A percentile compares a stretch with the other conserved stretches of the same genome.
Evolutionary conservation across 92 coral and sea anemone species (phyloP).

Genomic region (Umimayanthus chanpuru): DNA sequence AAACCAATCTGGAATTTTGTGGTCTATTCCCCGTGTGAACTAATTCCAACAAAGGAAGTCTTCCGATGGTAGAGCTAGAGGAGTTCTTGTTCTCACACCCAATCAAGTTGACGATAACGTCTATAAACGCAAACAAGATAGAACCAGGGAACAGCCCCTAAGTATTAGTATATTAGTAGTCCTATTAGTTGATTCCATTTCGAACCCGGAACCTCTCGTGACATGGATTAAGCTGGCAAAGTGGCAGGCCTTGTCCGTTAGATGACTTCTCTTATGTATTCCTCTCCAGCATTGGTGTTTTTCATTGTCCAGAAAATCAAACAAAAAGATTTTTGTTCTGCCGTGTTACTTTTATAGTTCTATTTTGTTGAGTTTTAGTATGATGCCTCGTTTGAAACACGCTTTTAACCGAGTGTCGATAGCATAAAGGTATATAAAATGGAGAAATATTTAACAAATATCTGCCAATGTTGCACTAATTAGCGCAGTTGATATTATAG

Average conservation of each 20-base stretch:
- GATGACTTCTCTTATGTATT: neutral
- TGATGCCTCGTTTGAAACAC: too few relatives aligned
- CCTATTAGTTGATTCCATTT: neutral
- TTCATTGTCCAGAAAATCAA: neutral
- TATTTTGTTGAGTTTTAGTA: neutral
- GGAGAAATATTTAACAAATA: too few relatives aligned
- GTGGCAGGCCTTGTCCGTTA: neutral
- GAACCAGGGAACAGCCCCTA: neutral
- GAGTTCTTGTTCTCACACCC: neutral
- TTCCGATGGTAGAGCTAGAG: neutral
- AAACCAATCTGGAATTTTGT: neutral
- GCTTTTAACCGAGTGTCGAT: neutral
- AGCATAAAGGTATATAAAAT: too few relatives aligned
- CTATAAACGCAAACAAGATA: too few relatives aligned
- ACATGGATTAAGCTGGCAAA: neutral
- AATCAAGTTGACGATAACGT: too few relatives aligned
- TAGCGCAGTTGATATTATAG: neutral
- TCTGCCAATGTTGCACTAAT: neutral
- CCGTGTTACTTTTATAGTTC: neutral
- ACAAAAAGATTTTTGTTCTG: neutral
- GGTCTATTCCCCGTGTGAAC: constrained; percentile 26
- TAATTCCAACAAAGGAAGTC: neutral
- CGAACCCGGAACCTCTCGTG: neutral
- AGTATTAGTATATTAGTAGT: neutral
- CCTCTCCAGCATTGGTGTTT: neutral